Evolutionary conservation across 2,888 invertebrate species (phyloP).

Genomic region (Hylaea fasciaria): DNA sequence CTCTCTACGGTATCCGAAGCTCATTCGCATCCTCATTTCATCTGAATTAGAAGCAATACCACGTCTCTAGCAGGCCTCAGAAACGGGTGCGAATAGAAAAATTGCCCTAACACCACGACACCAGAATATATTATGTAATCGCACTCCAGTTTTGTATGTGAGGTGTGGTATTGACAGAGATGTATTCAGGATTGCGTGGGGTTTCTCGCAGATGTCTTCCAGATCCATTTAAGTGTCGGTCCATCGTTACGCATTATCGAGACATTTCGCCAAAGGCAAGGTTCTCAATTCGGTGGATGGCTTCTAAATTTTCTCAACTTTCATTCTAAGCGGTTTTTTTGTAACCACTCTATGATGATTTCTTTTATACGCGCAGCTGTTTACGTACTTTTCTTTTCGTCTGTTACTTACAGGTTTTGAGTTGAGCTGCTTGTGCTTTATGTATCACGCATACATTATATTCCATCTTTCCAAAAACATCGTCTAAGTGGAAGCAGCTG

Average conservation of each 20-base stretch:
- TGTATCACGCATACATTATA: no score
- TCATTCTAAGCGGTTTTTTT: no score
- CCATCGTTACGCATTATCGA: no score
- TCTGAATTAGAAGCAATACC: constrained; percentile 61
- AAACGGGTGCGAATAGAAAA: constrained; percentile 70
- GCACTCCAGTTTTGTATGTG: constrained; percentile 73
- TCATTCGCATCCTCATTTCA: constrained; percentile 45
- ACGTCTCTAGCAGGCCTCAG: constrained; percentile 59
- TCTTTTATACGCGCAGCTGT: no score
- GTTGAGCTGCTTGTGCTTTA: no score
- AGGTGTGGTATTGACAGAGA: constrained; percentile 56
- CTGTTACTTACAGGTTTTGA: background rate
- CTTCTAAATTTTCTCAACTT: no score
- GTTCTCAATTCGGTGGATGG: no score
- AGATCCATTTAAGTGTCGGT: no score
- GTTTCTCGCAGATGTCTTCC: no score
- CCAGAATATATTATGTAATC: constrained; percentile 80
- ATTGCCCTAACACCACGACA: constrained; percentile 74
- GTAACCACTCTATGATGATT: no score
- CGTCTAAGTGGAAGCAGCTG: background rate
- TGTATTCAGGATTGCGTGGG: constrained; percentile 14
- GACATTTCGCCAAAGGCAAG: no score
- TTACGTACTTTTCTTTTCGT: background rate
- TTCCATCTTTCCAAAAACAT: no score
- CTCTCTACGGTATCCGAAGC: constrained; percentile 18